Conservation (phyloP, 1,140 invertebrate species). For the Aphelinus certus region DNA sequence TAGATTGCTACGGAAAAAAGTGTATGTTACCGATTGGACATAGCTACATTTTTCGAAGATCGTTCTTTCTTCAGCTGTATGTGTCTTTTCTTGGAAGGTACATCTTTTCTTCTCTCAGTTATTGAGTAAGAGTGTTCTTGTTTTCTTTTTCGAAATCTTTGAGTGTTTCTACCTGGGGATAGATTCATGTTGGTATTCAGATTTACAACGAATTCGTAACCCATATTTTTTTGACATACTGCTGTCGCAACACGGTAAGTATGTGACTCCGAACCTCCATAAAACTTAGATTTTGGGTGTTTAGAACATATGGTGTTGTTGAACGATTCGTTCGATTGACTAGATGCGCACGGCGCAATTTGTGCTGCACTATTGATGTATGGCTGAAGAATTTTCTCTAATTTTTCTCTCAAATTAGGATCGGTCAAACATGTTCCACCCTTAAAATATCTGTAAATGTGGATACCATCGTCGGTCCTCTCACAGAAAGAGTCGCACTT, state of each 20-base stretch:
- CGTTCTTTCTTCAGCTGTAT: constrained; percentile 23
- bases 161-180: constrained; percentile 28
- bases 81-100: too few species aligned
- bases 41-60: constrained; percentile 17
- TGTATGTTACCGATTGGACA: background rate
- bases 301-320: constrained; percentile 40
- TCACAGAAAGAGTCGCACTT: background rate
- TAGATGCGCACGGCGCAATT: too few species aligned
- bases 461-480: background rate
- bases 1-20: too few species aligned
- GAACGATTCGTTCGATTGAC: constrained; percentile 39
- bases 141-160: constrained; percentile 27
- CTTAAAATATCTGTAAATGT: constrained; percentile 28
- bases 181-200: constrained; percentile 24
- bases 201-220: constrained; percentile 28
- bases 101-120: background rate
- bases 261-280: constrained; percentile 40
- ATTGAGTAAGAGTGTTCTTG: constrained; percentile 6
- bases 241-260: constrained; percentile 33
- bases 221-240: constrained; percentile 40
- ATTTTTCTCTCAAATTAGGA: too few species aligned
- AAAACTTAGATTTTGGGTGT: constrained; percentile 39
- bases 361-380: too few species aligned
- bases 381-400: too few species aligned
- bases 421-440: background rate